These are phyloP conservation scores for Xestia xanthographa DNA, from an alignment of 2,888 invertebrate genomes.

Conservation along the genomic window DNA sequence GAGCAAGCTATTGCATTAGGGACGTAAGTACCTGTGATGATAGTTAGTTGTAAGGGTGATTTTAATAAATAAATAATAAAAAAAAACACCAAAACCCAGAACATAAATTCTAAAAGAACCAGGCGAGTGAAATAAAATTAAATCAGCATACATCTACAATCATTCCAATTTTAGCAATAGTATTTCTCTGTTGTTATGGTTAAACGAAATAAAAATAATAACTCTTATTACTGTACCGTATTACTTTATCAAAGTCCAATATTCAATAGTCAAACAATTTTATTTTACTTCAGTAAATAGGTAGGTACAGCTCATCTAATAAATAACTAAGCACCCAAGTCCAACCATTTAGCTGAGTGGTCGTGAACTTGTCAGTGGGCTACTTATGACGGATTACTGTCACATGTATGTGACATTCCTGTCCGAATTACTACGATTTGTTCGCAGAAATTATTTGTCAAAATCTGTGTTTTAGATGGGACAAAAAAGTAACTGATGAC, in stretches of 20 bases:
- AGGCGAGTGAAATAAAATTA: too few relatives aligned
- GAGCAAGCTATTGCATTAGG: too few relatives aligned
- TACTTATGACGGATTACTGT: conserved; percentile 40
- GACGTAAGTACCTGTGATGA: too few relatives aligned
- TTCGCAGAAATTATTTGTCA: conserved; percentile 8
- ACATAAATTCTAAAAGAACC: too few relatives aligned
- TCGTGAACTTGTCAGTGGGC: conserved; percentile 7
- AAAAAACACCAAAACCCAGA: too few relatives aligned
- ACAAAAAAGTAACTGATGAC: background rate
- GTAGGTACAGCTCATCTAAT: background rate
- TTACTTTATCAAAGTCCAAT: background rate
- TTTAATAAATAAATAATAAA: too few relatives aligned
- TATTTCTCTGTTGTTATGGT: background rate
- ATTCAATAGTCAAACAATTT: background rate
- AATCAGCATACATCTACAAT: too few relatives aligned
- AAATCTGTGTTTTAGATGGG: background rate
- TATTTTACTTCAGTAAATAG: background rate
- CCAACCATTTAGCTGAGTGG: conserved; percentile 23
- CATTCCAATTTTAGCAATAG: background rate
- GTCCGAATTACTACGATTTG: conserved; percentile 14
- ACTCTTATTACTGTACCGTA: background rate
- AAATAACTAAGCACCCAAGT: conserved; percentile 11
- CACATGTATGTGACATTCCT: conserved; percentile 7
- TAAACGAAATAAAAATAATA: background rate
- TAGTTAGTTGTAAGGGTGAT: too few relatives aligned